phyloP scores from a whole-genome alignment of 1,140 invertebrate species.

The Probaryconus sp. region DNA sequence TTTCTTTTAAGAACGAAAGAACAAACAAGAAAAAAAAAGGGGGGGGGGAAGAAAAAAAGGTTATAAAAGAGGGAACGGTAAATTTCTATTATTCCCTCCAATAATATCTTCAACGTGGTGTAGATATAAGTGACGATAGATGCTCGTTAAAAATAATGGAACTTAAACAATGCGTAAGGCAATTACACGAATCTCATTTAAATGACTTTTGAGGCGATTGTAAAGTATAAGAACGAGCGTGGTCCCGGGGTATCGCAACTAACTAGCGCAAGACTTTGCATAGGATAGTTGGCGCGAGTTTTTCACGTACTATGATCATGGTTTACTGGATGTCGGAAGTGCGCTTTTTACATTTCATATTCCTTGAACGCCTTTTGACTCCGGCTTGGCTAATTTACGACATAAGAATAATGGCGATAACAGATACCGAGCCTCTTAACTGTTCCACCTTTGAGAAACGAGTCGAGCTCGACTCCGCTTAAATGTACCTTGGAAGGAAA shows the following conservation, averaged over 20 bases:
- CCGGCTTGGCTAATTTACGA: slow-evolving; percentile 50
- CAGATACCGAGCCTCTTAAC: slow-evolving; percentile 40
- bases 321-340: slow-evolving; percentile 51
- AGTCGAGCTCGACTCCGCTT: slow-evolving; percentile 6
- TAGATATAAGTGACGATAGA: slow-evolving; percentile 71
- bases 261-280: slow-evolving; percentile 59
- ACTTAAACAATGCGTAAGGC: slow-evolving; percentile 70
- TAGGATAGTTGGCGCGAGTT: slow-evolving; percentile 42
- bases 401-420: slow-evolving; percentile 58
- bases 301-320: slow-evolving; percentile 48
- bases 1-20: no score
- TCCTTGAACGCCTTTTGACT: slow-evolving; percentile 65
- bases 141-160: slow-evolving; percentile 65
- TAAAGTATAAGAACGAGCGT: slow-evolving; percentile 59
- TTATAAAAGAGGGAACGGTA: slow-evolving; percentile 27
- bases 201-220: slow-evolving; percentile 59
- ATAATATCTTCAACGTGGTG: slow-evolving; percentile 43
- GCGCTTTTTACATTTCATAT: slow-evolving; percentile 68
- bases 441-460: slow-evolving; percentile 35
- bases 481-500: slow-evolving; percentile 27
- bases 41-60: no score
- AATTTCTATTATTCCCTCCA: slow-evolving; percentile 12
- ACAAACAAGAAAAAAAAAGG: no score
- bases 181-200: slow-evolving; percentile 72
- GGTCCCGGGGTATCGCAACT: no score